These are phyloP conservation scores for Podarcis muralis DNA, from an alignment of 2,113 vertebrate genomes.

Conservation along the genomic window DNA sequence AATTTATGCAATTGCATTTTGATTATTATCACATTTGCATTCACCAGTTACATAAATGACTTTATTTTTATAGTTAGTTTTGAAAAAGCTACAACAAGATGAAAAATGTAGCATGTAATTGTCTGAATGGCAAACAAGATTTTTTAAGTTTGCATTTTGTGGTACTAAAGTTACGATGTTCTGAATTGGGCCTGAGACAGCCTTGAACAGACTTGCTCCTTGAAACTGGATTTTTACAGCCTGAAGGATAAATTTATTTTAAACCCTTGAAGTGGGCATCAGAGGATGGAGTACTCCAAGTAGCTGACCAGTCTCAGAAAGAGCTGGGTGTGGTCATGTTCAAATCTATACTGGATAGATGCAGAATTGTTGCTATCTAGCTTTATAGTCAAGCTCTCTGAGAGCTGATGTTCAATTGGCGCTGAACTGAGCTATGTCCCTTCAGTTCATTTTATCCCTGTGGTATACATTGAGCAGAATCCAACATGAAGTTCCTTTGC, in stretches of 20 bases:
- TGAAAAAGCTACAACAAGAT: slow-evolving; percentile 22
- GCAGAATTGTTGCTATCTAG: neutral
- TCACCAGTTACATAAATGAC: neutral
- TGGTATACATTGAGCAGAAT: neutral
- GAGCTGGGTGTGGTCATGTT: neutral
- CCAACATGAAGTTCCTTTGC: neutral
- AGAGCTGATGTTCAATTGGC: neutral
- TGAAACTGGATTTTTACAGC: neutral
- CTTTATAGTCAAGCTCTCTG: neutral
- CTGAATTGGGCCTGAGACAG: neutral
- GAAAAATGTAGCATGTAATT: slow-evolving; percentile 39
- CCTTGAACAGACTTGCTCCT: neutral
- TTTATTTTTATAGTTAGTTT: slow-evolving; percentile 50
- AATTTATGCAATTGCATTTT: slow-evolving; percentile 58
- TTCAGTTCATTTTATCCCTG: neutral
- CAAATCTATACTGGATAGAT: neutral
- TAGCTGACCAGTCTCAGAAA: neutral
- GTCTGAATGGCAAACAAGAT: neutral
- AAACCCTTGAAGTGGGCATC: neutral
- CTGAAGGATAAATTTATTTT: neutral
- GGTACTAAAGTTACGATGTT: slow-evolving; percentile 8
- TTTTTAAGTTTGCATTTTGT: neutral
- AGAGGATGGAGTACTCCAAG: neutral
- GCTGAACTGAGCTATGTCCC: neutral
- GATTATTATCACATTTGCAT: slow-evolving; percentile 12